Evolutionary conservation across 2,888 invertebrate species (phyloP).

Genomic region (Pyrocoelia pectoralis): DNA sequence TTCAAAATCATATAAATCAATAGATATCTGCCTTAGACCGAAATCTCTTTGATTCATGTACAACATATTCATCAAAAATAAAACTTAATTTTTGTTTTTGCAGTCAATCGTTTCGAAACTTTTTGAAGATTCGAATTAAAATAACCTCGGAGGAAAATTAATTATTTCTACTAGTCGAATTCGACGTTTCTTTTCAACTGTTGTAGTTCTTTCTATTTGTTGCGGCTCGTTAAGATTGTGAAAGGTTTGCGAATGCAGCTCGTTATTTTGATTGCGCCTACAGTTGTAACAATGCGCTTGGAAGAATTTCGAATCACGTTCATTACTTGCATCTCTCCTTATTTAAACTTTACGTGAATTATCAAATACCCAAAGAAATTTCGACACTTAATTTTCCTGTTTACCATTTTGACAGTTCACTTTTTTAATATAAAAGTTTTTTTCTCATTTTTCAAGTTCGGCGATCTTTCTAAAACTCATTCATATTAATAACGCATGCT

Average conservation of each 20-base stretch:
- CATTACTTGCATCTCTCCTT: conserved; percentile 29
- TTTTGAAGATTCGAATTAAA: neutral
- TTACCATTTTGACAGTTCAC: neutral
- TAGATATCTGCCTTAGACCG: conserved; percentile 8
- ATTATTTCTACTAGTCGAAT: too few relatives aligned
- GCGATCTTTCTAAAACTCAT: too few relatives aligned
- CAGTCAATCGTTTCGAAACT: neutral
- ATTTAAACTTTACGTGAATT: conserved; percentile 30
- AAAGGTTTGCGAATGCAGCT: conserved; percentile 34
- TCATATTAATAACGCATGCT: conserved; percentile 14
- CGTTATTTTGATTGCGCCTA: conserved; percentile 37
- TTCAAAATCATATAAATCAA: conserved; percentile 2
- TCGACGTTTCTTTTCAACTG: too few relatives aligned
- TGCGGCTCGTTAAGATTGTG: conserved; percentile 32
- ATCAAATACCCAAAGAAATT: conserved; percentile 5
- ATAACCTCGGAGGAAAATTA: neutral
- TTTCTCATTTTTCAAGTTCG: neutral
- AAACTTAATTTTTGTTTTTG: neutral
- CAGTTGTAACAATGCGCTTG: conserved; percentile 33
- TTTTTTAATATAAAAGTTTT: conserved; percentile 5
- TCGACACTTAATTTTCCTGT: conserved; percentile 20
- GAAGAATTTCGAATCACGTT: conserved; percentile 30
- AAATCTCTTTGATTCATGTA: neutral
- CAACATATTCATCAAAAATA: neutral
- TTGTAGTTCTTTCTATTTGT: conserved; percentile 30